Evolutionary conservation across 2,797 vertebrate genomes (phyloP).

Genomic region (Ceyx erithaca): DNA sequence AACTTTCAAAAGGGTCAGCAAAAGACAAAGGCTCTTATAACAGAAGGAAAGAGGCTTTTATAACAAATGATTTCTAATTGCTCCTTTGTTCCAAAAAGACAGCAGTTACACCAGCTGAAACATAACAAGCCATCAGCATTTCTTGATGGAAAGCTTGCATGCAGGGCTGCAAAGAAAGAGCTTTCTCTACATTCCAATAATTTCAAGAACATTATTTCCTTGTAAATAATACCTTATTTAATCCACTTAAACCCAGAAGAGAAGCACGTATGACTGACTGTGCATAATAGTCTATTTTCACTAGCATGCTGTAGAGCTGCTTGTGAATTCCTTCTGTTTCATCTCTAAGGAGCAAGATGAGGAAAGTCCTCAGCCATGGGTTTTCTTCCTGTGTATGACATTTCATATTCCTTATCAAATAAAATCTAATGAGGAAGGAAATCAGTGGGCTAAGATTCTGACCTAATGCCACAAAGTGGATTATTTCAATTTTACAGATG

Average conservation of each 20-base stretch:
- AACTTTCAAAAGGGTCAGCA: slow-evolving; percentile 93
- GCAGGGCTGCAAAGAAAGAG: slow-evolving; percentile 70
- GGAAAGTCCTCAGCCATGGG: neutral
- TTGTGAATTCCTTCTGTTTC: slow-evolving; percentile 14
- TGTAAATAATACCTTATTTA: slow-evolving; percentile 72
- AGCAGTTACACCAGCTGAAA: slow-evolving; percentile 84
- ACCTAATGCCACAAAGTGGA: neutral
- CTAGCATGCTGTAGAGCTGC: neutral
- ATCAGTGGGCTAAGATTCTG: neutral
- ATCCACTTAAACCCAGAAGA: slow-evolving; percentile 61
- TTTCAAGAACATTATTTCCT: slow-evolving; percentile 84
- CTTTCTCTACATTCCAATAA: slow-evolving; percentile 81
- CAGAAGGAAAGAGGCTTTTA: slow-evolving; percentile 94
- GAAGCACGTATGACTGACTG: slow-evolving; percentile 13
- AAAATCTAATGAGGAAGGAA: neutral
- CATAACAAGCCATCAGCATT: slow-evolving; percentile 80
- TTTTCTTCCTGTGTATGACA: neutral
- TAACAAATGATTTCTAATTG: slow-evolving; percentile 98
- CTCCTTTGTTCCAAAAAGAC: slow-evolving; percentile 90
- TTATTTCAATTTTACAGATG: neutral
- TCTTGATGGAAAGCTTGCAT: slow-evolving; percentile 87
- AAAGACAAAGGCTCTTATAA: slow-evolving; percentile 89
- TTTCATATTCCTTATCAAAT: neutral
- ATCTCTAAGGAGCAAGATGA: neutral
- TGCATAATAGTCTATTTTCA: neutral